Percentiles rank a stretch among this genome's conserved stretches.
These are phyloP conservation scores for Acanthurus tractus DNA, from an alignment of 2,797 vertebrate species.

Conservation along the genomic window DNA sequence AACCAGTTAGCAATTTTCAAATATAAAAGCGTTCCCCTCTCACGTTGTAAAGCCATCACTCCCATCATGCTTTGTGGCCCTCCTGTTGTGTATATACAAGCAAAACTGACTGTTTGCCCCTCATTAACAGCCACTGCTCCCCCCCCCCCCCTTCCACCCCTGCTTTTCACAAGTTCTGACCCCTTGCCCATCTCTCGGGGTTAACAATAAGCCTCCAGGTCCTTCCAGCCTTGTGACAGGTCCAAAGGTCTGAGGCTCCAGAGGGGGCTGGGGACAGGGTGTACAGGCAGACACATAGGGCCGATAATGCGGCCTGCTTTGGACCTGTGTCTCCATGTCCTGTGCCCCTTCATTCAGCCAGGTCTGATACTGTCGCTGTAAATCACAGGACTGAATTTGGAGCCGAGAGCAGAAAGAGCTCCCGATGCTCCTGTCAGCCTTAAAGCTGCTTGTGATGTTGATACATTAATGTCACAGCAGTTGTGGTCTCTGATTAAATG, in stretches of 20 bases:
- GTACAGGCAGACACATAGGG: slow-evolving; percentile 36
- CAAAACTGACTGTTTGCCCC: slow-evolving; percentile 64
- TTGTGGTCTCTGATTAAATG: slow-evolving; percentile 7
- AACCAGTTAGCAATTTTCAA: slow-evolving; percentile 11
- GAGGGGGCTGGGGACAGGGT: slow-evolving; percentile 36
- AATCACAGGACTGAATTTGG: slow-evolving; percentile 83
- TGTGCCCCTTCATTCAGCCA: slow-evolving; percentile 63
- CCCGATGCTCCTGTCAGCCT: slow-evolving; percentile 49
- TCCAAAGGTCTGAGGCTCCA: slow-evolving; percentile 60
- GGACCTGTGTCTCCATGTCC: slow-evolving; percentile 52
- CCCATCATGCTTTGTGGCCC: slow-evolving; percentile 51
- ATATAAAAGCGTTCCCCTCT: slow-evolving; percentile 25
- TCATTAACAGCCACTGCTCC: slow-evolving; percentile 76
- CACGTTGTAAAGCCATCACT: slow-evolving; percentile 29
- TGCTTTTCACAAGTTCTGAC: slow-evolving; percentile 66
- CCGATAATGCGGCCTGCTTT: slow-evolving; percentile 55
- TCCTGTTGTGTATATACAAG: slow-evolving; percentile 66
- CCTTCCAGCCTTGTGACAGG: slow-evolving; percentile 73
- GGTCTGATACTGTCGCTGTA: slow-evolving; percentile 73
- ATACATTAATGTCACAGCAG: slow-evolving; percentile 30
- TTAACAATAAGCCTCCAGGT: slow-evolving; percentile 80
- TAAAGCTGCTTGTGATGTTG: slow-evolving; percentile 32
- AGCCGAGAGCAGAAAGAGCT: slow-evolving; percentile 58
- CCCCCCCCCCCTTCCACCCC: slow-evolving; percentile 39
- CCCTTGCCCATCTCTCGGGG: slow-evolving; percentile 62